These are phyloP conservation scores for Trichosurus vulpecula DNA, from an alignment of 2,797 vertebrate species.

Conservation along the genomic window DNA sequence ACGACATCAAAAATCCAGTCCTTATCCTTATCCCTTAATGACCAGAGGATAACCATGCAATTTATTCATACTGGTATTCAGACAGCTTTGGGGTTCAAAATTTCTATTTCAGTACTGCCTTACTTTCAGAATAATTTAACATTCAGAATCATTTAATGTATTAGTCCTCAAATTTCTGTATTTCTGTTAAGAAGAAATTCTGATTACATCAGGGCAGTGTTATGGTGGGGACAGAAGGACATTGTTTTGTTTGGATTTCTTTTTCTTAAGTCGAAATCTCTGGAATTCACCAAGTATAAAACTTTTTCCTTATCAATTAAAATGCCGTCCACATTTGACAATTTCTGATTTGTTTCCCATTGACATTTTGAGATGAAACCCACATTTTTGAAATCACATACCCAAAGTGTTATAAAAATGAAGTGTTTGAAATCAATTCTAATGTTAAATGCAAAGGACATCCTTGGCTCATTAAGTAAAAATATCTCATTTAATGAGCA, in stretches of 20 bases:
- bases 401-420: constrained; percentile 83
- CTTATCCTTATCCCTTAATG: not conserved
- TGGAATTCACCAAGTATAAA: constrained; percentile 31
- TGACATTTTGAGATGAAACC: constrained; percentile 73
- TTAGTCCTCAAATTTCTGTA: not conserved
- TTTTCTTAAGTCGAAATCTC: not conserved
- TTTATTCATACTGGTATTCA: fast-evolving
- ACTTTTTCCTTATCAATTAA: constrained; percentile 41
- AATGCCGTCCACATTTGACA: constrained; percentile 22
- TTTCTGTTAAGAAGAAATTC: constrained; percentile 23
- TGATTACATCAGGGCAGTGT: constrained; percentile 23
- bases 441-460: constrained; percentile 86
- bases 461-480: constrained; percentile 89
- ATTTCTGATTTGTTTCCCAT: constrained; percentile 60
- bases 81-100: not conserved
- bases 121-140: not conserved
- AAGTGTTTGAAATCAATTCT: constrained; percentile 86
- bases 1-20: not conserved
- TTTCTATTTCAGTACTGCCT: not conserved
- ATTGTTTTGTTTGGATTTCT: not conserved
- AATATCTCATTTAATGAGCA: constrained; percentile 90
- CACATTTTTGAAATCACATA: constrained; percentile 73
- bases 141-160: not conserved
- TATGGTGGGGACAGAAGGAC: not conserved
- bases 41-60: fast-evolving